Evolutionary conservation across 2,888 invertebrate genomes (phyloP).

Genomic region (Sesia apiformis): DNA sequence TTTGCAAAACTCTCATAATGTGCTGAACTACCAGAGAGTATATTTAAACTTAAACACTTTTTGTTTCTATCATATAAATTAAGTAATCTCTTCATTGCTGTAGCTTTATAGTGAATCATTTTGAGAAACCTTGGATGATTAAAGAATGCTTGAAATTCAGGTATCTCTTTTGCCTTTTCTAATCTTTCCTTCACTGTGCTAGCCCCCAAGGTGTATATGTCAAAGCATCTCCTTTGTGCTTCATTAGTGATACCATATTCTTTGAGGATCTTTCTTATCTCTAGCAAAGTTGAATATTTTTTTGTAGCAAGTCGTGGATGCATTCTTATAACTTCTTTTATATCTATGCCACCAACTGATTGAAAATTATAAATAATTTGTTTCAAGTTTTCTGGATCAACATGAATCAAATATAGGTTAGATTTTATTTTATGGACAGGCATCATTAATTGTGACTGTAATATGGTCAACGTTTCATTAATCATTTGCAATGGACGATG

Average conservation of each 20-base stretch:
- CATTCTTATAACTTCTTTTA: slow-evolving; percentile 56
- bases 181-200: slow-evolving; percentile 47
- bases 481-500: slow-evolving; percentile 55
- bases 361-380: slow-evolving; percentile 41
- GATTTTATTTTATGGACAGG: slow-evolving; percentile 52
- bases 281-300: slow-evolving; percentile 36
- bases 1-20: slow-evolving; percentile 57
- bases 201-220: slow-evolving; percentile 53
- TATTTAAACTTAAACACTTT: slow-evolving; percentile 57
- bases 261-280: slow-evolving; percentile 45
- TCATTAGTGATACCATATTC: slow-evolving; percentile 49
- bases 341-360: slow-evolving; percentile 53
- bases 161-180: slow-evolving; percentile 40
- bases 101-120: slow-evolving; percentile 58
- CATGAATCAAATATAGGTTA: slow-evolving; percentile 57
- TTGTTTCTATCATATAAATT: slow-evolving; percentile 46
- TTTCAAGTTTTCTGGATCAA: slow-evolving; percentile 54
- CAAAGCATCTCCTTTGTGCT: slow-evolving; percentile 59
- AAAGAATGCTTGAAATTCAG: slow-evolving; percentile 50
- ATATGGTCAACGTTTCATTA: slow-evolving; percentile 46
- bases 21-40: slow-evolving; percentile 52
- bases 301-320: slow-evolving; percentile 54
- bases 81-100: slow-evolving; percentile 40
- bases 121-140: slow-evolving; percentile 60
- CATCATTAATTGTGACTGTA: slow-evolving; percentile 47